These are phyloP conservation scores for Bombylius discolor DNA, from an alignment of 2,888 invertebrate species.

Conservation along the genomic window DNA sequence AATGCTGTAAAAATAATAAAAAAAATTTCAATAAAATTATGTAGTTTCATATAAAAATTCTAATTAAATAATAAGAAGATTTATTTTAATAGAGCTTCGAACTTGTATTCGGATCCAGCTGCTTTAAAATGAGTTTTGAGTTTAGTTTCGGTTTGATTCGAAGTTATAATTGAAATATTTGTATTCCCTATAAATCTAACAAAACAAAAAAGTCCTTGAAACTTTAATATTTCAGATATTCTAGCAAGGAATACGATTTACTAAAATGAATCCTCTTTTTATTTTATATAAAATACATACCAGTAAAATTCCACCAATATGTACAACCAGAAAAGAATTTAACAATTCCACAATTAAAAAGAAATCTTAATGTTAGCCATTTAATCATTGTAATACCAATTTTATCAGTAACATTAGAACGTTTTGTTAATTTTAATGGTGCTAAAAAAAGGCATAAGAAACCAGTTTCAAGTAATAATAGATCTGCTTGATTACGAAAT, in stretches of 20 bases:
- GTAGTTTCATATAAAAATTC: not conserved
- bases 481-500: slow-evolving; percentile 44
- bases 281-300: slow-evolving; percentile 33
- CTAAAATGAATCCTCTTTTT: too few relatives aligned
- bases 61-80: too few relatives aligned
- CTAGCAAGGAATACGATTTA: too few relatives aligned
- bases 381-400: slow-evolving; percentile 32
- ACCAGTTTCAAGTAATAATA: slow-evolving; percentile 58
- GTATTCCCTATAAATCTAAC: too few relatives aligned
- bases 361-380: slow-evolving; percentile 59
- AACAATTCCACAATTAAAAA: slow-evolving; percentile 57
- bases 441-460: slow-evolving; percentile 57
- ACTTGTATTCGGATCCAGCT: too few relatives aligned
- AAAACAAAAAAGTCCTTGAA: too few relatives aligned
- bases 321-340: slow-evolving; percentile 60
- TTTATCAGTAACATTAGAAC: slow-evolving; percentile 13
- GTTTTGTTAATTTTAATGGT: slow-evolving; percentile 40
- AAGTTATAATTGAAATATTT: not conserved
- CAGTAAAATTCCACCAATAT: slow-evolving; percentile 63
- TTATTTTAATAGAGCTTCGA: too few relatives aligned
- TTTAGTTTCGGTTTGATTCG: too few relatives aligned
- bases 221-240: too few relatives aligned
- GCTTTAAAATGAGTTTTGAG: too few relatives aligned
- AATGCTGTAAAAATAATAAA: slow-evolving; percentile 37
- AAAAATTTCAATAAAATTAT: slow-evolving; percentile 18